phyloP scores from a whole-genome alignment of 2,113 vertebrate species.

The Platysternon megacephalum region DNA sequence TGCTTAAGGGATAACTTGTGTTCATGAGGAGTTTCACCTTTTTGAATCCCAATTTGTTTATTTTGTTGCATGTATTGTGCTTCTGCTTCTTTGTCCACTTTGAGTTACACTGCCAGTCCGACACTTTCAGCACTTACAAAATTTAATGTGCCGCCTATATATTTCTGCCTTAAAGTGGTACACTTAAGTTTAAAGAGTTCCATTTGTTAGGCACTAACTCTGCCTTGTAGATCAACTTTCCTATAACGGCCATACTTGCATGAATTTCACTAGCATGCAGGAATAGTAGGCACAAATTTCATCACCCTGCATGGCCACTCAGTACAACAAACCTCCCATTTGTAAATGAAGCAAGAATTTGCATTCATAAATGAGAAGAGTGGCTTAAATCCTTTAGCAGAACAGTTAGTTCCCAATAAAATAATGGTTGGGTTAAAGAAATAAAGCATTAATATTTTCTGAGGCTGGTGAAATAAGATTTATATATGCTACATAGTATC shows the following conservation, averaged over 20 bases:
- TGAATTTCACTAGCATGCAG: neutral
- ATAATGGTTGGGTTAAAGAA: neutral
- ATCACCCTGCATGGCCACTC: neutral
- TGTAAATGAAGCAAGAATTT: neutral
- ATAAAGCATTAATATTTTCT: slow-evolving; percentile 12
- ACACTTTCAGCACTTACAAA: neutral
- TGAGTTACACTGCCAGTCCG: neutral
- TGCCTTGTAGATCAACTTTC: neutral
- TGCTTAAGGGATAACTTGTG: neutral
- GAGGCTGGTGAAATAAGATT: neutral
- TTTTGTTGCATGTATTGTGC: neutral
- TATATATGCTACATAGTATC: neutral
- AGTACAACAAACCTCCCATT: neutral
- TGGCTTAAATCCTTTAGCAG: neutral
- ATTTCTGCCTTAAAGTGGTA: neutral
- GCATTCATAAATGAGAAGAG: neutral
- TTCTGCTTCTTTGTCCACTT: neutral
- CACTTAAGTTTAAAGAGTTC: neutral
- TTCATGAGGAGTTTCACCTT: neutral
- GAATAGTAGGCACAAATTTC: neutral
- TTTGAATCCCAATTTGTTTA: neutral
- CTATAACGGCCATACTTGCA: neutral
- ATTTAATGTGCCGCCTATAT: neutral
- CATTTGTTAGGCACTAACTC: neutral
- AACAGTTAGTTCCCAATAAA: neutral